Evolutionary conservation across 2,888 invertebrate genomes (phyloP).

Genomic region (Sthenelais limicola): DNA sequence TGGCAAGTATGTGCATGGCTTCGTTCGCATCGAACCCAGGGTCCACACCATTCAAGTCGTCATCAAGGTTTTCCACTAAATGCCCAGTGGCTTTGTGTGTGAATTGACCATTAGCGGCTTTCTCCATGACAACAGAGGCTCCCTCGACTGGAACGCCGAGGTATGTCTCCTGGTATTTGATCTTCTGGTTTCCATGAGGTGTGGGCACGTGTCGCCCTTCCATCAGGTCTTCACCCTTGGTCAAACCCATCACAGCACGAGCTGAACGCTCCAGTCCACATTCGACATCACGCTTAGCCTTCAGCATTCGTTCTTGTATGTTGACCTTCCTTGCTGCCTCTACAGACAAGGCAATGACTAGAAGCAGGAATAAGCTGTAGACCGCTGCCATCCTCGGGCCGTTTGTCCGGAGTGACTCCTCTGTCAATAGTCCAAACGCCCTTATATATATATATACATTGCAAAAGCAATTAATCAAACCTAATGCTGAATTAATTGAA

Average conservation of each 20-base stretch:
- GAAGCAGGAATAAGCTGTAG: too few species aligned
- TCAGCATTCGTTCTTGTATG: conserved; percentile 7
- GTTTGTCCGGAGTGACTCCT: too few species aligned
- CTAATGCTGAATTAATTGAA: too few species aligned
- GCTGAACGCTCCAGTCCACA: neutral
- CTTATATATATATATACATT: too few species aligned
- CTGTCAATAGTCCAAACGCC: too few species aligned
- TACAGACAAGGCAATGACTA: too few species aligned
- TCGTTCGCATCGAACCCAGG: conserved; percentile 8
- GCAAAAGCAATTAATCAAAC: too few species aligned
- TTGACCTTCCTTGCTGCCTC: conserved; percentile 5
- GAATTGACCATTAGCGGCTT: conserved; percentile 42
- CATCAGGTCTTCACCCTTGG: neutral
- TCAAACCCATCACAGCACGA: neutral
- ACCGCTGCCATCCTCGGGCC: too few species aligned
- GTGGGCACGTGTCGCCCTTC: conserved; percentile 30
- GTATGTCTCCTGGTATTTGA: conserved; percentile 53
- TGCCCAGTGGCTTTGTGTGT: conserved; percentile 52
- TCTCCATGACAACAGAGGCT: conserved; percentile 51
- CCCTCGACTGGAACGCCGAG: conserved; percentile 53
- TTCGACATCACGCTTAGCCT: conserved; percentile 8
- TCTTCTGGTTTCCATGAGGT: conserved; percentile 49
- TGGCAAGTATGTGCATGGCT: conserved; percentile 6
- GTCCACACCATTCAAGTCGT: neutral
- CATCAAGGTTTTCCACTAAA: conserved; percentile 33